Conservation (phyloP, 2,888 invertebrate species). For the Temnothorax unifasciatus region DNA sequence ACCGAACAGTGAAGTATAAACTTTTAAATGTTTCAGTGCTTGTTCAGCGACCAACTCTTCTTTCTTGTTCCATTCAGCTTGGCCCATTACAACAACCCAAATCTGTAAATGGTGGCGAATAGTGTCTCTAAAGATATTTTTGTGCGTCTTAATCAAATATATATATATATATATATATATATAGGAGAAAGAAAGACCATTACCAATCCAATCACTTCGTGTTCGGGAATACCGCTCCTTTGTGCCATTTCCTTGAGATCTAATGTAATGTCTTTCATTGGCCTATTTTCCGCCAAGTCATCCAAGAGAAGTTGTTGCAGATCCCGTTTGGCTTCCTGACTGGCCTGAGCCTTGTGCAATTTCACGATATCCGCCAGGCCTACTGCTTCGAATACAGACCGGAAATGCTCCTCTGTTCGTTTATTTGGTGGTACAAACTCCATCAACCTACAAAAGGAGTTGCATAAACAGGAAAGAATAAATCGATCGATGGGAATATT, state of each 20-base stretch:
- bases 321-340: conserved; percentile 94
- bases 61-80: conserved; percentile 99
- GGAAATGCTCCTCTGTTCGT: conserved; percentile 95
- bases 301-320: conserved; percentile 92
- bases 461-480: background rate
- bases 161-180: too few species aligned
- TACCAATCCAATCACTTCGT: conserved; percentile 95
- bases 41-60: conserved; percentile 98
- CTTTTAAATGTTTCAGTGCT: conserved; percentile 95
- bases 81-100: conserved; percentile 98
- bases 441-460: conserved; percentile 89
- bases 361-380: conserved; percentile 93
- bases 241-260: conserved; percentile 95
- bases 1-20: conserved; percentile 94
- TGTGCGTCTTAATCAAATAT: background rate
- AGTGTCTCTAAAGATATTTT: background rate
- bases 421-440: conserved; percentile 98
- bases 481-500: background rate
- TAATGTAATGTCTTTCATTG: conserved; percentile 94
- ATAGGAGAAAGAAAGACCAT: conserved; percentile 70
- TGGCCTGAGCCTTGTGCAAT: conserved; percentile 94
- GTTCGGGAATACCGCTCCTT: conserved; percentile 95
- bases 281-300: conserved; percentile 94
- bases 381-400: conserved; percentile 92
- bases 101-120: conserved; percentile 88